A percentile compares a stretch with the other conserved stretches of the same genome.
These are phyloP conservation scores for Maconellicoccus hirsutus DNA, from an alignment of 1,140 invertebrate genomes.

Conservation along the genomic window DNA sequence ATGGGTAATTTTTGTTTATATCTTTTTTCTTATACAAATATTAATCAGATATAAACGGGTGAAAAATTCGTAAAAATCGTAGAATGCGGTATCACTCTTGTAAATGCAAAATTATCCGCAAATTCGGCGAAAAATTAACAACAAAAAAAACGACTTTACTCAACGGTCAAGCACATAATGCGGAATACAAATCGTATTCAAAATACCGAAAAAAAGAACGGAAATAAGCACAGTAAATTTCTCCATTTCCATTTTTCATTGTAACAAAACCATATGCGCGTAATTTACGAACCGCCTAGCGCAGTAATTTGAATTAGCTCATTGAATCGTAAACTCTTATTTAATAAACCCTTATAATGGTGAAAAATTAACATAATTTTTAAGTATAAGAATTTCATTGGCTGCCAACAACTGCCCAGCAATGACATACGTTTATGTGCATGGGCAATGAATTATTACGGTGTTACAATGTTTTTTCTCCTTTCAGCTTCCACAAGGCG, in stretches of 20 bases:
- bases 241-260: not conserved
- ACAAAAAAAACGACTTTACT: too few relatives aligned
- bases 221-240: not conserved
- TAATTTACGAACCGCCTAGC: not conserved
- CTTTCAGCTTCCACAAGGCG: not conserved
- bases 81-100: too few relatives aligned
- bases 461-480: not conserved
- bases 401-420: not conserved
- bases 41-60: too few relatives aligned
- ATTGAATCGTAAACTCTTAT: not conserved
- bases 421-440: not conserved
- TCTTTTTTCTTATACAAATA: too few relatives aligned
- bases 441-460: not conserved
- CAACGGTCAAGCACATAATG: too few relatives aligned
- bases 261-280: constrained; percentile 3
- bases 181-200: too few relatives aligned
- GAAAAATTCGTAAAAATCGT: too few relatives aligned
- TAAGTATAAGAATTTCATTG: constrained; percentile 5
- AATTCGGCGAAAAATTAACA: too few relatives aligned
- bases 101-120: too few relatives aligned
- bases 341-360: not conserved
- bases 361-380: not conserved
- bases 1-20: too few relatives aligned
- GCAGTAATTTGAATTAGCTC: not conserved
- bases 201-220: too few relatives aligned